phyloP scores from a whole-genome alignment of 2,113 vertebrate species.

The human (Homo sapiens) region DNA sequence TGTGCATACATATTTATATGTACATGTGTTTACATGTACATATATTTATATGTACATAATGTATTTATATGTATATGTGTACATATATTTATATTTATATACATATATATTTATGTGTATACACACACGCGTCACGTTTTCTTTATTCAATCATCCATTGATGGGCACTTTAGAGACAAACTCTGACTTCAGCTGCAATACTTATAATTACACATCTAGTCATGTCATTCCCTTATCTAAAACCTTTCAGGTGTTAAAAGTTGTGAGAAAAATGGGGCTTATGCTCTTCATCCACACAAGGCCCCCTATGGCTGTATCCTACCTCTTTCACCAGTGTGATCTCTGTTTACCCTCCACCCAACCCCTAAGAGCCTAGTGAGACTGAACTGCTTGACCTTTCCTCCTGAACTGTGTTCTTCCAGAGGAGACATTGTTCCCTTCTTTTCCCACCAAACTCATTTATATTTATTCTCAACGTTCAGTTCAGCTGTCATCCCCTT shows the following conservation, averaged over 20 bases:
- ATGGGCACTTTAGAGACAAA: background rate
- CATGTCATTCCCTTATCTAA: background rate
- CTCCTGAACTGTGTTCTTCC: background rate
- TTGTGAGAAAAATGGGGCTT: background rate
- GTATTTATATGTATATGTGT: background rate
- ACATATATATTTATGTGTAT: background rate
- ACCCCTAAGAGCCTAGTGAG: background rate
- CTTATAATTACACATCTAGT: background rate
- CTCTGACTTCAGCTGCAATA: slow-evolving; percentile 8
- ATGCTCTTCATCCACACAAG: background rate
- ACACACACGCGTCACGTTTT: background rate
- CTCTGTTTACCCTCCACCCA: background rate
- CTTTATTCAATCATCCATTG: background rate
- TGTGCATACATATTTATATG: background rate
- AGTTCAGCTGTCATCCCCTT: background rate
- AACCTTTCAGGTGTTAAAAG: slow-evolving; percentile 1
- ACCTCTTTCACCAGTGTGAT: background rate
- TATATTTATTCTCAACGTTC: background rate
- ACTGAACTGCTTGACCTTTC: background rate
- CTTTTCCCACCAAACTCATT: background rate
- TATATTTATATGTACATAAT: background rate
- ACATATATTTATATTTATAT: background rate
- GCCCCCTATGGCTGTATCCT: background rate
- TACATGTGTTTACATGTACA: background rate
- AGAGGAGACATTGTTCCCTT: background rate